Evolutionary conservation across 2,888 invertebrate species (phyloP), one percentile per base, ranked within the genome.

Genomic region (Cryptus armator): DNA sequence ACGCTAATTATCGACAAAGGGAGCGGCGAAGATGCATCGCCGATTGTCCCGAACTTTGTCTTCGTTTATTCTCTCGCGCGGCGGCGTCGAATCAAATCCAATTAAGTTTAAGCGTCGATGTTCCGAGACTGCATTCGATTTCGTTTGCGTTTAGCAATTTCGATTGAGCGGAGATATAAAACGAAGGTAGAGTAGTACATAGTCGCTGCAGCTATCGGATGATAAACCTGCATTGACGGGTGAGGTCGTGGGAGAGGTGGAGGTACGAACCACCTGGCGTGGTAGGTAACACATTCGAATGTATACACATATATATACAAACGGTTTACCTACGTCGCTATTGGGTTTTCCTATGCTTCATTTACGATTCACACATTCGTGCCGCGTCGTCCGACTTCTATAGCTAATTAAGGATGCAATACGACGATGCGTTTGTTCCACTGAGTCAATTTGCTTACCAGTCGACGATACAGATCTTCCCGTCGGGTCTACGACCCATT

Each of bases 191-290:
- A 53, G 53, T 16, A 56, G 66, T 32, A 51, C 24, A 29, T n/a
- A 16, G 44, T 75, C 16, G 66, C 43, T 29, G 56, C 37, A 37
- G 37, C 71, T 82, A 82, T 82, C 82, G 76, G 66, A 66, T 66
- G 82, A 77, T 82, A 82, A 77, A 71, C 66, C 66, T 82, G 70
- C 62, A 70, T 12, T 32, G 59, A 24, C 59, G 68, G 77, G 64
- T 19, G 82, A 82, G 82, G 76, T 82, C 82, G 82, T 77, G 82
- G 76, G 76, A 77, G 70, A 82, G 82, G 71, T 77, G 70, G 71
- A 71, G 48, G 53, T 29, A 67, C 24, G 51, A 82, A 71, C 37
- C 71, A 71, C 46, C 81, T 66, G 76, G 53, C 48, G 29, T n/a
- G 29, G 44, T 44, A 43, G 29, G 44, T 44, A 43, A 14, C 44